Conservation (phyloP, 2,113 vertebrate species). For the Cyanocitta stelleri region DNA sequence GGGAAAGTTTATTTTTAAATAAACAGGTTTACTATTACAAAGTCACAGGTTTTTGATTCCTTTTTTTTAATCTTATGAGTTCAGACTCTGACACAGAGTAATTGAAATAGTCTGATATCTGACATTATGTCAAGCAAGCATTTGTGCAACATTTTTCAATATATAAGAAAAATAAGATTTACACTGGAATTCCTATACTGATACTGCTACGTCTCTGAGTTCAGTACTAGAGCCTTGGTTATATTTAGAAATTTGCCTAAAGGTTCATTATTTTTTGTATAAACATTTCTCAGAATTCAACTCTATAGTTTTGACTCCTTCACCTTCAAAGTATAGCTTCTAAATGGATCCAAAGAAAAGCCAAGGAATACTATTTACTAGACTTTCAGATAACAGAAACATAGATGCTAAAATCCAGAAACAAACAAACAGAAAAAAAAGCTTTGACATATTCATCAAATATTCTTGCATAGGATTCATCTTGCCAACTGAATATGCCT, state of each 20-base stretch:
- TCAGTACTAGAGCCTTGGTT: fast-evolving
- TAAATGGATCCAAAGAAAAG: neutral
- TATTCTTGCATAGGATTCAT: neutral
- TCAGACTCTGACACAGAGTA: neutral
- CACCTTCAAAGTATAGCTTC: neutral
- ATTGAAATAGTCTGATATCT: neutral
- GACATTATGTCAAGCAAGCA: neutral
- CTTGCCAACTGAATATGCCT: neutral
- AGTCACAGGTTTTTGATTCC: neutral
- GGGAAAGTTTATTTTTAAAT: neutral
- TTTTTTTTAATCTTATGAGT: neutral
- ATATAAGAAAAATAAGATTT: neutral
- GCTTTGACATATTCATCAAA: neutral
- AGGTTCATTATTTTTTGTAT: neutral
- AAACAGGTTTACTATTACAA: neutral
- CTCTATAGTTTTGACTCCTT: neutral
- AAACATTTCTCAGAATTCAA: neutral
- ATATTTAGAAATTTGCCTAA: neutral
- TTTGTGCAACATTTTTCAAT: neutral
- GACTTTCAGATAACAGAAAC: neutral
- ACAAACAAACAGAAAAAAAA: neutral
- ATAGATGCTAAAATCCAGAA: neutral
- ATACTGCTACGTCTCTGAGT: neutral
- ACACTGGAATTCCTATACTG: neutral
- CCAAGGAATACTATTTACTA: neutral